These are phyloP conservation scores for Leucoraja ocellata DNA, from an alignment of 2,797 vertebrate genomes.

Conservation along the genomic window DNA sequence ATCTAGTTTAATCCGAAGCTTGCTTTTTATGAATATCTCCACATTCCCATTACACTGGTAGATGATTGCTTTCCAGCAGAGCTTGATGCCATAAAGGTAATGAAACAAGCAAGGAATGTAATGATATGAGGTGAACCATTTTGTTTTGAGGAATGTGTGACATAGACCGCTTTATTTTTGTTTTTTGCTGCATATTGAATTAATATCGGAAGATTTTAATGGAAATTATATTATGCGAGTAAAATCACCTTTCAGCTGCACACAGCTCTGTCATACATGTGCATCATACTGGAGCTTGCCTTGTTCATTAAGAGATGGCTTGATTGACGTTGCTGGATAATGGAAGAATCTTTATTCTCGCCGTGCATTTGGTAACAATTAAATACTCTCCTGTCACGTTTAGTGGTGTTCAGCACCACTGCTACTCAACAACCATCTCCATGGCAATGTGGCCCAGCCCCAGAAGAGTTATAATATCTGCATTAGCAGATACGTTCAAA, in stretches of 20 bases:
- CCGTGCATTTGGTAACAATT: slow-evolving; percentile 13
- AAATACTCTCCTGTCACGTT: slow-evolving; percentile 2
- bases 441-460: neutral
- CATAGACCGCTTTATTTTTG: neutral
- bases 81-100: slow-evolving; percentile 30
- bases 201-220: neutral
- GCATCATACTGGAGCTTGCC: neutral
- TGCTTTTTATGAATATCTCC: slow-evolving; percentile 28
- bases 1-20: neutral
- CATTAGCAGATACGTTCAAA: slow-evolving; percentile 27
- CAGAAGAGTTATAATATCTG: slow-evolving; percentile 18
- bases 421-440: slow-evolving; percentile 13
- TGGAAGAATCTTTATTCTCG: neutral
- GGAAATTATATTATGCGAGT: neutral
- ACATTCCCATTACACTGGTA: neutral
- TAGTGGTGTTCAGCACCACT: slow-evolving; percentile 7
- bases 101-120: slow-evolving; percentile 46
- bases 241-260: neutral
- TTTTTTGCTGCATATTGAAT: neutral
- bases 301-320: slow-evolving; percentile 21
- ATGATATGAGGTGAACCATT: slow-evolving; percentile 39
- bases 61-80: neutral
- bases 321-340: neutral
- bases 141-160: slow-evolving; percentile 8
- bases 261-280: neutral